phyloP scores from a whole-genome alignment of 1,140 invertebrate species.

The Octopus bimaculoides region DNA sequence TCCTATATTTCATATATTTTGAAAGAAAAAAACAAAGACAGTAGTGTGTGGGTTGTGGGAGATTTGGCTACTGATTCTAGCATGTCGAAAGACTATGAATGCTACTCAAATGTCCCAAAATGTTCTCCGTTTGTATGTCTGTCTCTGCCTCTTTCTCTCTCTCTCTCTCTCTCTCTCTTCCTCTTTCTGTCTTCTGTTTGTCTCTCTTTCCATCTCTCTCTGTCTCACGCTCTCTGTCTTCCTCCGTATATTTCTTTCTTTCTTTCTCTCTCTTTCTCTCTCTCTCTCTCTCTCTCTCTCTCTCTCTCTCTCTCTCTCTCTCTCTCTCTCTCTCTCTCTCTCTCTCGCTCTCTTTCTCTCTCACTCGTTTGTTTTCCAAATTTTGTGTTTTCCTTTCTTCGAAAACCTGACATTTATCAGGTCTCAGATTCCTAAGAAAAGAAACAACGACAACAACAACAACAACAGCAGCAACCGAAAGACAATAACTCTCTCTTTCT shows the following conservation, averaged over 20 bases:
- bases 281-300: background rate
- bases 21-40: no score
- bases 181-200: slow-evolving; percentile 1
- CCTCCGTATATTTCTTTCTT: background rate
- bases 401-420: background rate
- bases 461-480: no score
- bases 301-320: slow-evolving; percentile 3
- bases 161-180: slow-evolving; percentile 8
- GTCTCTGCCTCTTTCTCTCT: background rate
- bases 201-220: background rate
- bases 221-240: background rate
- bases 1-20: no score
- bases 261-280: slow-evolving; percentile 13
- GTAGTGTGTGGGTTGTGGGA: no score
- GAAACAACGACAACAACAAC: no score
- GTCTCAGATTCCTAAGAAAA: background rate
- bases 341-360: slow-evolving; percentile 8
- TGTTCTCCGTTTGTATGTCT: background rate
- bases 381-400: background rate
- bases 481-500: no score
- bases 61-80: no score
- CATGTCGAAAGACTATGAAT: no score
- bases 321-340: slow-evolving; percentile 18
- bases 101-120: no score
- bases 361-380: slow-evolving; percentile 6